These are phyloP conservation scores for Gallinago paraguaiae DNA, from an alignment of 2,113 vertebrate genomes.

Conservation along the genomic window DNA sequence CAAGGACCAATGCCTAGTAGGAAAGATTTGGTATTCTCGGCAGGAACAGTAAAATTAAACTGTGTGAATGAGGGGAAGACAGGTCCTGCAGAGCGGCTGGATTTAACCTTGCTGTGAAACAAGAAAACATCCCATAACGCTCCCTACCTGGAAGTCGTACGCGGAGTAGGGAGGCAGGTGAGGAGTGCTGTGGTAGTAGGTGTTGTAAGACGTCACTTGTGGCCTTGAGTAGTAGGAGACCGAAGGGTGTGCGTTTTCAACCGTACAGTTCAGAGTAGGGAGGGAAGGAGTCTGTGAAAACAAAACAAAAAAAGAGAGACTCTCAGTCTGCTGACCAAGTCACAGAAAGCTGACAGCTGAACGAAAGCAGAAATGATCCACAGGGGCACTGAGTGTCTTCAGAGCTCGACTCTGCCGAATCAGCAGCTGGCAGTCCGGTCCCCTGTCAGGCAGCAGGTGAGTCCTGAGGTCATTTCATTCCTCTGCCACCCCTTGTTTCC, in stretches of 20 bases:
- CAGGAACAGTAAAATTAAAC: constrained; percentile 5
- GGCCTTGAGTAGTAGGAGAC: constrained; percentile 81
- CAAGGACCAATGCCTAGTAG: not conserved
- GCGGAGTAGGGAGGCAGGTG: constrained; percentile 94
- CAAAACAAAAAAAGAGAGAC: not conserved
- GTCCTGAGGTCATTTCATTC: not conserved
- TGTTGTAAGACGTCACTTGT: constrained; percentile 83
- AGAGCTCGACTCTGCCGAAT: not conserved
- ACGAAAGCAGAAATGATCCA: not conserved
- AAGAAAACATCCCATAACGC: not conserved
- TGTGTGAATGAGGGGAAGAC: not conserved
- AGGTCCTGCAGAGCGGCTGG: not conserved
- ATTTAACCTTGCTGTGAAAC: not conserved
- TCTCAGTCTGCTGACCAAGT: not conserved
- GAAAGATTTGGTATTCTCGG: not conserved
- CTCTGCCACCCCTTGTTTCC: not conserved
- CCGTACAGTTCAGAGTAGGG: constrained; percentile 85
- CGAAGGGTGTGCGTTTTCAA: constrained; percentile 84
- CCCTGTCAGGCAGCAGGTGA: not conserved
- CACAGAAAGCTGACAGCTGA: not conserved
- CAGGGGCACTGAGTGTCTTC: not conserved
- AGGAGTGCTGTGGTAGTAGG: constrained; percentile 89
- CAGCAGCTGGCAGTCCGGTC: not conserved
- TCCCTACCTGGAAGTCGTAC: constrained; percentile 92
- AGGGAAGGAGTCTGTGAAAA: constrained; percentile 83